phyloP scores from a whole-genome alignment of 1,140 invertebrate species.

The Brachionus asplanchnoidis region DNA sequence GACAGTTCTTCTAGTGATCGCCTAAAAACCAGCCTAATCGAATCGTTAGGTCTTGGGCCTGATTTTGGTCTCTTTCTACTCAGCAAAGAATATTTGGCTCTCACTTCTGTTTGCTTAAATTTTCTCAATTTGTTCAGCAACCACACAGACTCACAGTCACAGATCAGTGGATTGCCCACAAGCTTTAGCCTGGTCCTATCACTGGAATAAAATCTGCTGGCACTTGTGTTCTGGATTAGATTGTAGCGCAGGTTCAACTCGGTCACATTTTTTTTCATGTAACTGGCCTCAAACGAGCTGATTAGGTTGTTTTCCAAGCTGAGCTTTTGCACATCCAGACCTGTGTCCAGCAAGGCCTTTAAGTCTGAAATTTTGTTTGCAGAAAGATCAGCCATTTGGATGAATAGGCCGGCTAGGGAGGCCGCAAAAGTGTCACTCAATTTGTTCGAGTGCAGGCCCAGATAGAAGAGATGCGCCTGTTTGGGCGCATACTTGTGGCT shows the following conservation, averaged over 20 bases:
- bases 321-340: not conserved
- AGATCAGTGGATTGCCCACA: not conserved
- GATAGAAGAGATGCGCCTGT: not conserved
- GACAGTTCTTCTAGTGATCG: not conserved
- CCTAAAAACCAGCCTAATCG: not conserved
- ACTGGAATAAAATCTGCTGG: not conserved
- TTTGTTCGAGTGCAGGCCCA: not conserved
- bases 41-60: not conserved
- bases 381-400: not conserved
- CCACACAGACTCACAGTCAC: not conserved
- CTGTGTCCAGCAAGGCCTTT: not conserved
- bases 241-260: not conserved
- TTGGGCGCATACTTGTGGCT: not conserved
- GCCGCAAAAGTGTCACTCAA: not conserved
- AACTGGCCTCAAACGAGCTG: not conserved
- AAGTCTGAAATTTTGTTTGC: not conserved
- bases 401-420: not conserved
- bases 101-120: not conserved
- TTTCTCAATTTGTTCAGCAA: not conserved
- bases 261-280: not conserved
- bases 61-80: not conserved
- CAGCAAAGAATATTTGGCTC: not conserved
- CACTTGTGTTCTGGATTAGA: not conserved
- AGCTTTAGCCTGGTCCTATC: not conserved
- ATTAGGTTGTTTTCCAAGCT: not conserved